Base-by-base conservation (phyloP, 2,797 vertebrate genomes). In the Clangula hyemalis region DNA sequence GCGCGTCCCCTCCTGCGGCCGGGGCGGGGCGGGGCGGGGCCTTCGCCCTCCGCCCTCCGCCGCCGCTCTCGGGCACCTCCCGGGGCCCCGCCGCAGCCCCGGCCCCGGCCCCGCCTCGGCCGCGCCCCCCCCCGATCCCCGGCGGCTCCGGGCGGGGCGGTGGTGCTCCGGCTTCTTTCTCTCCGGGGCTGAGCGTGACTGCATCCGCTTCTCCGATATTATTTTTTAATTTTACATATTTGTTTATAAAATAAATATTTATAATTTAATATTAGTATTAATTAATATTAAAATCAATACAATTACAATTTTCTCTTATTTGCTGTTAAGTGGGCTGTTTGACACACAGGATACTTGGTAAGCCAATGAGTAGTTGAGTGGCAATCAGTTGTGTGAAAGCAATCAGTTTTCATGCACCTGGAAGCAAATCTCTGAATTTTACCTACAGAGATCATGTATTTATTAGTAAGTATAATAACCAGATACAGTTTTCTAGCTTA, bases 121-220 rank as follows among this genome's bases (percentile, higher is more conserved):
- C 16, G 11, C 43, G 4, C 32, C 13, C 6, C 0, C 0, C 7
- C 6, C 6, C 1, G 7, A 1, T 10, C 4, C 14, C 30, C 6
- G 6, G 3, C 5, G 3, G 2, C 21, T 27, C 20, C 27, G 12
- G 20, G 6, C 6, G 11, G 7, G 18, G 15, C 25, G 9, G 5
- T 10, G 21, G 17, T 18, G 18, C 66, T 3, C 13, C 5, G 7
- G 8, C 8, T 8, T 22, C 16, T 21, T 24, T 20, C 15, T 16
- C 4, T 13, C 24, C 24, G 15, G 24, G 24, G 24, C 17, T 17
- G 30, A 56, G 54, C 30, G 39, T 41, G 41, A 41, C 41, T 16
- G 41, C 41, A 41, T 41, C 16, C 41, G 15, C 41, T 41, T 41
- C 41, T 41, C 41, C 41, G 15, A 41, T 41, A 17, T 41, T 41